Conservation (phyloP, 1,140 invertebrate species). For the Trichonephila clavata region DNA sequence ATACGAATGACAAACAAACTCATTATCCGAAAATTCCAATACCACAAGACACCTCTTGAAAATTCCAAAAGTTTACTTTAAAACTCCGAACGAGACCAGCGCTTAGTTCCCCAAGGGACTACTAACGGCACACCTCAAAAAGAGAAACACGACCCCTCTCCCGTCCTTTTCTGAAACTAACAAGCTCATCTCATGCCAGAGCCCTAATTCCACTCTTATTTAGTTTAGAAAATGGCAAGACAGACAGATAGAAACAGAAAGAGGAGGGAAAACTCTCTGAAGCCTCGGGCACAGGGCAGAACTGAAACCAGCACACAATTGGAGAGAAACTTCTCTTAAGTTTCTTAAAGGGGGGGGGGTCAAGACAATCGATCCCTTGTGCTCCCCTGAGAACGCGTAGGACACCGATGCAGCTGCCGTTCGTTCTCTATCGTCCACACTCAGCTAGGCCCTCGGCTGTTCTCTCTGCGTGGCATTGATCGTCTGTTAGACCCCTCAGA, state of each 20-base stretch:
- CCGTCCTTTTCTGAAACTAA: neutral
- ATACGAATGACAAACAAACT: neutral
- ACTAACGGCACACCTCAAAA: neutral
- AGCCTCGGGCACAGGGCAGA: neutral
- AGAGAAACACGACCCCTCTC: neutral
- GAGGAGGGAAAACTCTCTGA: neutral
- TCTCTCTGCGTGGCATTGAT: slow-evolving; percentile 46
- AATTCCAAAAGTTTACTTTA: slow-evolving; percentile 12
- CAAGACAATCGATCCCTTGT: slow-evolving; percentile 49
- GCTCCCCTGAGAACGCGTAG: slow-evolving; percentile 52
- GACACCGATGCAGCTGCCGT: slow-evolving; percentile 65
- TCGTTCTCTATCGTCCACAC: slow-evolving; percentile 43
- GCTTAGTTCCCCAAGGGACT: neutral
- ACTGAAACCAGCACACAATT: slow-evolving; percentile 39
- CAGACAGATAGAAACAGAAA: neutral
- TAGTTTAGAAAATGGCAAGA: slow-evolving; percentile 14
- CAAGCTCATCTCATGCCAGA: neutral
- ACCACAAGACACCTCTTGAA: neutral
- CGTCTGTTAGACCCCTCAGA: slow-evolving; percentile 12
- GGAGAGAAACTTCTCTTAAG: slow-evolving; percentile 64
- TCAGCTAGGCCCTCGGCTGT: slow-evolving; percentile 3
- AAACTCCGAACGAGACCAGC: neutral
- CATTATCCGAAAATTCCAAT: neutral
- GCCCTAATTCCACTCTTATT: slow-evolving; percentile 45
- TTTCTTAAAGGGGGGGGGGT: slow-evolving; percentile 40